Percentiles rank a stretch among this genome's conserved stretches.
Evolutionary conservation across 2,888 invertebrate species (phyloP).

Genomic region (Drosophila sordidula): DNA sequence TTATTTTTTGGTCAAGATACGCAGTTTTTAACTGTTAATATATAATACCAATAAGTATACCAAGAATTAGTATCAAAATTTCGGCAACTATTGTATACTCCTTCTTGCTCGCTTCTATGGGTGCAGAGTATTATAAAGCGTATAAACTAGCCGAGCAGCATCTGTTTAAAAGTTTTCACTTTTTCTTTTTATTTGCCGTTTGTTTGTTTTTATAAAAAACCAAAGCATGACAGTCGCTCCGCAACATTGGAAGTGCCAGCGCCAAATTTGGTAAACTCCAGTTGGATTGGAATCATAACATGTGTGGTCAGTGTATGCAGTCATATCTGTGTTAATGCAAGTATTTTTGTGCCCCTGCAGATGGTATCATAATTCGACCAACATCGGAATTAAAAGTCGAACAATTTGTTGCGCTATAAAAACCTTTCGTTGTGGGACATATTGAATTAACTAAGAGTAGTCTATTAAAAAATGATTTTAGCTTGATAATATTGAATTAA

Average conservation of each 20-base stretch:
- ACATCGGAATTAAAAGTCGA: too few species aligned
- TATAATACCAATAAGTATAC: too few species aligned
- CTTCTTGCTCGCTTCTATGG: neutral
- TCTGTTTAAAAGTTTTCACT: slow-evolving; percentile 69
- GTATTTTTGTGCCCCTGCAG: neutral
- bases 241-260: slow-evolving; percentile 42
- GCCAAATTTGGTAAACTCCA: slow-evolving; percentile 63
- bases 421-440: too few species aligned
- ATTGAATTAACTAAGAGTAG: too few species aligned
- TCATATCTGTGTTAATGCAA: neutral
- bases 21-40: too few species aligned
- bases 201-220: slow-evolving; percentile 54
- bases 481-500: too few species aligned
- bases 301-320: slow-evolving; percentile 2
- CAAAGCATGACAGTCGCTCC: slow-evolving; percentile 47
- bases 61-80: too few species aligned
- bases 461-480: too few species aligned
- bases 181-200: slow-evolving; percentile 68
- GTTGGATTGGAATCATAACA: slow-evolving; percentile 50
- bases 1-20: too few species aligned
- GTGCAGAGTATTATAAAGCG: slow-evolving; percentile 23
- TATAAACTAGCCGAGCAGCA: slow-evolving; percentile 35
- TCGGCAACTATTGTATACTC: neutral
- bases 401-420: too few species aligned
- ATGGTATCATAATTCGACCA: neutral